Evolutionary conservation across 2,797 vertebrate genomes (phyloP).

Genomic region (Xenopus petersii): DNA sequence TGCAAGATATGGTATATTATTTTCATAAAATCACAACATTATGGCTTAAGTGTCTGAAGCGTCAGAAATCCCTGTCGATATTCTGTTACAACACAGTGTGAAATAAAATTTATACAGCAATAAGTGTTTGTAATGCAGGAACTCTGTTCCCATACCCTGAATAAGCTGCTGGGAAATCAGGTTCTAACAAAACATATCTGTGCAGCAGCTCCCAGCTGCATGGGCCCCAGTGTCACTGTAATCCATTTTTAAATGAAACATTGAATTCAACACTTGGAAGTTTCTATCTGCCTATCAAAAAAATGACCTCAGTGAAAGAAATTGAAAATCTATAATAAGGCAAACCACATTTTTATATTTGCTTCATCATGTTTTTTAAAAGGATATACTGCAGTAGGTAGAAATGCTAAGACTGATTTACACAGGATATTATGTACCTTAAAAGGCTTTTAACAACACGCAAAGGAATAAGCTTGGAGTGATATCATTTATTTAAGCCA

Average conservation of each 20-base stretch:
- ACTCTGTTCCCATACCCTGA: conserved; percentile 11
- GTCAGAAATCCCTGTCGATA: conserved; percentile 30
- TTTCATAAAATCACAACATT: background rate
- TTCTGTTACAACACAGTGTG: conserved; percentile 24
- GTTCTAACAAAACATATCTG: conserved; percentile 31
- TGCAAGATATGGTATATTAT: conserved; percentile 1
- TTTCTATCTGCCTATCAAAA: conserved; percentile 43
- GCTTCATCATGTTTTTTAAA: too few relatives aligned
- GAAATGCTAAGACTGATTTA: background rate
- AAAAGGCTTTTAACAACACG: too few relatives aligned
- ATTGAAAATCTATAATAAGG: too few relatives aligned
- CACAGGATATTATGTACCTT: too few relatives aligned
- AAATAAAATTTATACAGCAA: conserved; percentile 43
- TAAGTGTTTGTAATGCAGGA: conserved; percentile 24
- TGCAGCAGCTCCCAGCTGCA: conserved; percentile 51
- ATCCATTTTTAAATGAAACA: conserved; percentile 40
- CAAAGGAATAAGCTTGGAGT: too few relatives aligned
- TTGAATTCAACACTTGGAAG: conserved; percentile 53
- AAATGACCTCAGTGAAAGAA: too few relatives aligned
- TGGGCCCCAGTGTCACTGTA: conserved; percentile 22
- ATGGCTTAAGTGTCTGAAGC: conserved; percentile 10
- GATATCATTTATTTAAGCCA: too few relatives aligned
- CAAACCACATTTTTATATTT: too few relatives aligned
- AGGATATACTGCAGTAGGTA: background rate
- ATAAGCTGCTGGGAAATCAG: conserved; percentile 47